These are phyloP conservation scores for Hedychridium roseum DNA, from an alignment of 2,888 invertebrate species.

Conservation along the genomic window DNA sequence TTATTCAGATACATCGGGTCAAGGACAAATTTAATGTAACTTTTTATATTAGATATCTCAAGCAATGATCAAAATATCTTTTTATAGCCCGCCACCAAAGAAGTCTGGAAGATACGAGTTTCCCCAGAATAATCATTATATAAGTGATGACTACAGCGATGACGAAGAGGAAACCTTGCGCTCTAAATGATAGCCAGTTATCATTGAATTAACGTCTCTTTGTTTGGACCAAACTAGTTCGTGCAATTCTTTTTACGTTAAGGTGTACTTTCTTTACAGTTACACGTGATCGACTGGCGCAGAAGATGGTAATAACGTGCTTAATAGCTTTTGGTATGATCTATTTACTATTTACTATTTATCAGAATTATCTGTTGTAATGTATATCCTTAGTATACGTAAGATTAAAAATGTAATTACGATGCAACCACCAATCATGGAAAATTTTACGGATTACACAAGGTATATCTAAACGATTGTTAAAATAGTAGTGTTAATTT, in stretches of 20 bases:
- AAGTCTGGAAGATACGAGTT: slow-evolving; percentile 64
- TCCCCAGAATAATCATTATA: slow-evolving; percentile 51
- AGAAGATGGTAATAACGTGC: slow-evolving; percentile 25
- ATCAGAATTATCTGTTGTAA: slow-evolving; percentile 25
- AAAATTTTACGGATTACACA: too few relatives aligned
- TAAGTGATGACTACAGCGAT: slow-evolving; percentile 61
- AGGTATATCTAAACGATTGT: too few relatives aligned
- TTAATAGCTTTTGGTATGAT: slow-evolving; percentile 31
- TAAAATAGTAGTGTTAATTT: too few relatives aligned
- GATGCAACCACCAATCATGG: too few relatives aligned
- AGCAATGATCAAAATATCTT: neutral
- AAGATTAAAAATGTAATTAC: too few relatives aligned
- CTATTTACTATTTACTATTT: slow-evolving; percentile 24
- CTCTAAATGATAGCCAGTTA: slow-evolving; percentile 49
- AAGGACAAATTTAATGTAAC: neutral
- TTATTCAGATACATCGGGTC: neutral
- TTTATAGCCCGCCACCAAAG: slow-evolving; percentile 64
- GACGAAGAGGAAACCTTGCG: slow-evolving; percentile 56
- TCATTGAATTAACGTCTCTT: slow-evolving; percentile 14
- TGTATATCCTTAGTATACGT: too few relatives aligned
- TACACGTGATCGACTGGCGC: slow-evolving; percentile 22
- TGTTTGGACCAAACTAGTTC: slow-evolving; percentile 34
- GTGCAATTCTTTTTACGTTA: slow-evolving; percentile 30
- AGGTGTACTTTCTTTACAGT: slow-evolving; percentile 35
- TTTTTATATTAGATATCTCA: neutral